Evolutionary conservation across 2,888 invertebrate genomes (phyloP).

Genomic region (Acrobeloides nanus): DNA sequence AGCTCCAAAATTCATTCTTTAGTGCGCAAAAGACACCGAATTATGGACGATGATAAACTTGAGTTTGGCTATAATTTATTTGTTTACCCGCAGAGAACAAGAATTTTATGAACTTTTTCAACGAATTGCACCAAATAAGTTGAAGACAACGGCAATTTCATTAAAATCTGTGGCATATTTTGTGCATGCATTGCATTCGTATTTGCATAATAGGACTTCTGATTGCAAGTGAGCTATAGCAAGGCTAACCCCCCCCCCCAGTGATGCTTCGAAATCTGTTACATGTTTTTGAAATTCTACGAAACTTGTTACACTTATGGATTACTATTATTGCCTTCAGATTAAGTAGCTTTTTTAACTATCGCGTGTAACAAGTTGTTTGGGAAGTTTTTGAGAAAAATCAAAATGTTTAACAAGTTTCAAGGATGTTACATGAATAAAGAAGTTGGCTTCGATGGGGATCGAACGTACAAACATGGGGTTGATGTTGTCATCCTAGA

Average conservation of each 20-base stretch:
- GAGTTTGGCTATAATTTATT: conserved; percentile 89
- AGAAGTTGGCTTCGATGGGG: too few species aligned
- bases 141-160: conserved; percentile 83
- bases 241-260: neutral
- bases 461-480: too few species aligned
- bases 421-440: too few species aligned
- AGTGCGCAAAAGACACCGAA: conserved; percentile 81
- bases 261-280: too few species aligned
- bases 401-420: too few species aligned
- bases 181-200: conserved; percentile 89
- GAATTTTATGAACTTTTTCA: conserved; percentile 81
- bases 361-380: too few species aligned
- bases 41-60: conserved; percentile 88
- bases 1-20: conserved; percentile 24
- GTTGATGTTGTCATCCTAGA: too few species aligned
- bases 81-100: conserved; percentile 77
- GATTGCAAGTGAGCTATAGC: conserved; percentile 75
- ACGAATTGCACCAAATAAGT: conserved; percentile 80
- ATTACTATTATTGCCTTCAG: neutral
- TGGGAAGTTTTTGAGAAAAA: too few species aligned
- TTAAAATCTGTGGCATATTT: conserved; percentile 90
- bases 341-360: too few species aligned
- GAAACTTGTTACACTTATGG: too few species aligned
- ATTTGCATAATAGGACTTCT: conserved; percentile 84
- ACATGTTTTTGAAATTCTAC: too few species aligned